phyloP scores from a whole-genome alignment of 2,888 invertebrate genomes.

The Cantharis rufa region DNA sequence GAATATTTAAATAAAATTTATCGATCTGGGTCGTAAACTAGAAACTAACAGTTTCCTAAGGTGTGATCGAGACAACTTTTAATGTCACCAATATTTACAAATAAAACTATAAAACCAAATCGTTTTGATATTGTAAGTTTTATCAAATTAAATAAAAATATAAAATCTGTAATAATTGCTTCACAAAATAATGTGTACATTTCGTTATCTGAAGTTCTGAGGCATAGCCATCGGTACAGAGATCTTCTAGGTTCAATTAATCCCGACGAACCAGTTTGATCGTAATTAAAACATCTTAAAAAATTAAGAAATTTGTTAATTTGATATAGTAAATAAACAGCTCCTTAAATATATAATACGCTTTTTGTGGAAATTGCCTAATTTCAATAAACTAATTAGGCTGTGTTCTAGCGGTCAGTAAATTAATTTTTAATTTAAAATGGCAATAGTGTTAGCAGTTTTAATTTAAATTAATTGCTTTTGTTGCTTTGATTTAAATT shows the following conservation, averaged over 20 bases:
- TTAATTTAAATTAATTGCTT: not conserved
- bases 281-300: not conserved
- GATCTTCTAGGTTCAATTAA: not conserved
- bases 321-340: not conserved
- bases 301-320: not conserved
- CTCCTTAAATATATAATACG: not conserved
- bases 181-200: not conserved
- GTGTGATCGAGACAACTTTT: not conserved
- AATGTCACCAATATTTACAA: not conserved
- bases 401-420: not conserved
- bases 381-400: not conserved
- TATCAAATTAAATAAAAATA: not conserved
- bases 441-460: not conserved
- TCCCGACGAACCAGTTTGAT: not conserved
- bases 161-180: not conserved
- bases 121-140: not conserved
- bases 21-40: not conserved
- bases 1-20: not conserved
- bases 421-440: not conserved
- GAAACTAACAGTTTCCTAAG: not conserved
- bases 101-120: not conserved
- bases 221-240: not conserved
- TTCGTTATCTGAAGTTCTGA: not conserved
- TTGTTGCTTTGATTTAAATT: not conserved
- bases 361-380: not conserved